Base-by-base conservation (phyloP, 2,113 vertebrate genomes). In the Galemys pyrenaicus region DNA sequence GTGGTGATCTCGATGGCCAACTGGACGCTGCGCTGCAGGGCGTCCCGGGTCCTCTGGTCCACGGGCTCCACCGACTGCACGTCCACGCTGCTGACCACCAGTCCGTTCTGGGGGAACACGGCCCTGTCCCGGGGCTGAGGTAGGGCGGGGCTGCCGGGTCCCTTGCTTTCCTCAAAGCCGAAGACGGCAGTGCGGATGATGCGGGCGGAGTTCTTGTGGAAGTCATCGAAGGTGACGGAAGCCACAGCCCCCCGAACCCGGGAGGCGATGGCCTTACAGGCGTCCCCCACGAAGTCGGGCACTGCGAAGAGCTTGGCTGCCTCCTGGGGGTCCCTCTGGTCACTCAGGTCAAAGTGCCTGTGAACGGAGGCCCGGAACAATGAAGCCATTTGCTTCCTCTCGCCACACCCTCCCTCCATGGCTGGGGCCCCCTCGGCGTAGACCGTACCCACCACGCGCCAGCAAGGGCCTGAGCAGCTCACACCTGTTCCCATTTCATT, bases 1-100 rank as follows among this genome's bases (percentile, higher is more conserved):
- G 99, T 99, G 97, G 99, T 99, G 95, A 99, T 99, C 97, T 99
- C 99, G 0, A 99, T 99, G 97, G 99, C 99, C 8, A 99, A 98
- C 97, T 99, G 99, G 60, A 99, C 99, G 0, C 99, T 99, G 97
- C 99, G 98, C 98, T 99, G 99, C 91, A 99, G 98, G 20, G 99
- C 98, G 0, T 99, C 99, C 0, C 98, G 97, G 0, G 99, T 99
- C 95, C 99, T 97, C 98, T 99, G 99, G 97, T 99, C 99, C 74
- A 99, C 99, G 0, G 99, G 99, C 95, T 99, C 99, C 97, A 99
- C 99, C 0, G 99, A 99, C 96, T 99, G 99, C 92, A 99, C 99
- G 92, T 99, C 99, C 68, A 99, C 98, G 0, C 99, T 99, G 97
- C 98, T 99, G 97, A 99, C 98, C 82, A 99, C 97, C 95, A 99